phyloP scores from a whole-genome alignment of 2,113 vertebrate genomes.

The Cervus canadensis region DNA sequence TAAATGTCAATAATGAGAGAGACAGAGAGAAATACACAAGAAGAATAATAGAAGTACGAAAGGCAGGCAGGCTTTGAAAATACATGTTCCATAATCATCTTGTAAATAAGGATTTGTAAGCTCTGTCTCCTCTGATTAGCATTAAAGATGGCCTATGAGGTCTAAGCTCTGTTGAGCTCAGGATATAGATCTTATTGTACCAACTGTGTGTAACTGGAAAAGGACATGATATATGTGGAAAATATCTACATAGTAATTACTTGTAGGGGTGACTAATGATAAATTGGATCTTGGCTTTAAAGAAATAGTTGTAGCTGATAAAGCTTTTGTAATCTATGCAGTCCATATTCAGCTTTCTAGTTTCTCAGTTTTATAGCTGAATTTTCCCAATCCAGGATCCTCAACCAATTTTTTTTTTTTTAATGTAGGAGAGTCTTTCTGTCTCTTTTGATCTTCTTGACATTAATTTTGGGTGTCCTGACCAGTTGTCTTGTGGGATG shows the following conservation, averaged over 20 bases:
- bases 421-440: background rate
- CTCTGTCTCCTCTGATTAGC: background rate
- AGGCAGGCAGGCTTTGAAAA: background rate
- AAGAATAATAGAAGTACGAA: background rate
- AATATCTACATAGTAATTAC: background rate
- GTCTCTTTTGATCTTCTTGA: background rate
- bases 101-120: slow-evolving; percentile 23
- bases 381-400: background rate
- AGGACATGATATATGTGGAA: background rate
- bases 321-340: background rate
- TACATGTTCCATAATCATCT: background rate
- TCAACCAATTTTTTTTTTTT: background rate
- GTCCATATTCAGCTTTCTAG: background rate
- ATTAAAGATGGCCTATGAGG: background rate
- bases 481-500: background rate
- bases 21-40: background rate
- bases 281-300: background rate
- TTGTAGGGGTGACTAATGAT: background rate
- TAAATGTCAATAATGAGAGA: background rate
- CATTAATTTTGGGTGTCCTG: background rate
- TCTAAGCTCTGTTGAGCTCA: background rate
- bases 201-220: background rate
- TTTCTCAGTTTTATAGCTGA: background rate
- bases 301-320: background rate
- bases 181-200: background rate